Base-by-base conservation (phyloP, 2,113 vertebrate genomes). In the Clarias gariepinus region DNA sequence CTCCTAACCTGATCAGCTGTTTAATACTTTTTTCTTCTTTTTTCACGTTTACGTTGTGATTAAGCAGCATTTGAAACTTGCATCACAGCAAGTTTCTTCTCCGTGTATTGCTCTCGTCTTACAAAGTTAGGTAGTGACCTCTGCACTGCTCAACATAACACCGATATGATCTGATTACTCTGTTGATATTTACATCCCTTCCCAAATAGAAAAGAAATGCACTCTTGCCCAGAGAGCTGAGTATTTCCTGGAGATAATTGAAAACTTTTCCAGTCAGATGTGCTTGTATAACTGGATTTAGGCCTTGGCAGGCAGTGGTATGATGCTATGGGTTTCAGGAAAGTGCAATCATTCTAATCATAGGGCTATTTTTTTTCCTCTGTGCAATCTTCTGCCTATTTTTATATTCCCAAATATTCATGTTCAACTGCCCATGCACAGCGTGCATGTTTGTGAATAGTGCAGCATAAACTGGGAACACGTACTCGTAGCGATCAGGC, bases 161-260 rank as follows among this genome's bases (percentile, higher is more conserved):
- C 57, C 30, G 78, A 80, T 16, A 41, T 86, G 79, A 61, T 81
- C 2, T 58, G n/a, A 53, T 81, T 81, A 33, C 78, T 41, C 78
- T 81, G 28, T 80, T 84, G 74, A 79, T 76, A 25, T 85, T 73
- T 80, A 84, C 63, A 79, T 52, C 57, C 76, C 28, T 85, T 71
- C 77, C 21, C 33, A 69, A 47, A 55, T 52, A 79, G 64, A 47
- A 82, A 64, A 58, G 53, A 74, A 63, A 61, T 52, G 7, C 8
- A 86, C 19, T 63, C 55, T 61, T 76, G 57, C 57, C 60, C n/a
- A 30, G 57, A 73, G 25, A 86, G 84, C n/a, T 10, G 60, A 86
- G 58, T 77, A 77, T 87, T 83, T 87, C 81, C 86, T 87, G 85
- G 58, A 36, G 36, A 52, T 55, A 74, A 82, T 52, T 76, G 41